Conservation (phyloP, 2,113 vertebrate genomes). For the Caloenas nicobarica region DNA sequence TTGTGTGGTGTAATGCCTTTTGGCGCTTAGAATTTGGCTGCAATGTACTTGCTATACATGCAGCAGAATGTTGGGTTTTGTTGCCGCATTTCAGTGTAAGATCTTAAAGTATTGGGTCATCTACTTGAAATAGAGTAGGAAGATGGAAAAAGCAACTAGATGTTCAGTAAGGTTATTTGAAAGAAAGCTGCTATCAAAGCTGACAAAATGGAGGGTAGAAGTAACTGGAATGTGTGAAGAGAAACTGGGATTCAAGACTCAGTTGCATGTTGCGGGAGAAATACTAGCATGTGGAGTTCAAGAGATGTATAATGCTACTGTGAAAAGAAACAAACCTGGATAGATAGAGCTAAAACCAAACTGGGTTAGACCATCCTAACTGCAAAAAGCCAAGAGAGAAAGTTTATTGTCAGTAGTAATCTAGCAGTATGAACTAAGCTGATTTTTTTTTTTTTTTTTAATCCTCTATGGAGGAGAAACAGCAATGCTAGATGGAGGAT, state of each 20-base stretch:
- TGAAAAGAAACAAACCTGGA: not conserved
- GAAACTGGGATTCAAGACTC: not conserved
- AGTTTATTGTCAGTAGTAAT: not conserved
- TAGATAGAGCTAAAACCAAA: not conserved
- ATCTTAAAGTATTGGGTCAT: not conserved
- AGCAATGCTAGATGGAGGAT: not conserved
- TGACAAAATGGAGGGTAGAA: not conserved
- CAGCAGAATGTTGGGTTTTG: not conserved
- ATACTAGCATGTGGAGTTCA: not conserved
- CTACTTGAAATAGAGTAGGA: not conserved
- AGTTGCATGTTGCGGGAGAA: not conserved
- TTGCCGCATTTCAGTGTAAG: not conserved
- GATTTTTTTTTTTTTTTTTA: not conserved
- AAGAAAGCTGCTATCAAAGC: not conserved
- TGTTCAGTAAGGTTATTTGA: not conserved
- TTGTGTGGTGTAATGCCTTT: accelerated
- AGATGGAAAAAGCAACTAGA: not conserved
- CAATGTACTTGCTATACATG: not conserved
- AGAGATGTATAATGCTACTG: not conserved
- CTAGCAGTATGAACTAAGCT: not conserved
- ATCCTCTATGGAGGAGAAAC: not conserved
- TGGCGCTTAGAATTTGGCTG: not conserved
- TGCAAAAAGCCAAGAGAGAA: not conserved
- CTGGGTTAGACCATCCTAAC: not conserved
- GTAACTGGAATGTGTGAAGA: not conserved